Evolutionary conservation across 2,888 invertebrate species (phyloP).

Genomic region (Dorcus hopei): DNA sequence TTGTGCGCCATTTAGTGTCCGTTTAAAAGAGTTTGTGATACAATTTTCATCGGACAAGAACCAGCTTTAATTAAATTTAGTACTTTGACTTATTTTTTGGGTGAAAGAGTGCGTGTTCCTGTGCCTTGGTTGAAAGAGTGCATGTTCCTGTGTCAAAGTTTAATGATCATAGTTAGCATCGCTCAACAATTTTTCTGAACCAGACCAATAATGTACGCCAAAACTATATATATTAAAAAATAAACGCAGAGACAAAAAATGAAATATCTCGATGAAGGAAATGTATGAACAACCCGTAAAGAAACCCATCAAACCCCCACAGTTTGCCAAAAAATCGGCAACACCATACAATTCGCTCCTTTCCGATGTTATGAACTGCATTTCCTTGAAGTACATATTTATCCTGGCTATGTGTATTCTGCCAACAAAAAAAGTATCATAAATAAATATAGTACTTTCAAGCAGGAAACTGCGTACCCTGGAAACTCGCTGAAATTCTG

Average conservation of each 20-base stretch:
- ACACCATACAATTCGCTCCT: conserved; percentile 57
- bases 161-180: conserved; percentile 28
- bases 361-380: conserved; percentile 55
- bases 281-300: conserved; percentile 64
- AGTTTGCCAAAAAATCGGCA: conserved; percentile 58
- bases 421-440: conserved; percentile 29
- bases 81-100: no score
- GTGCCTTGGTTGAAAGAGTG: background rate
- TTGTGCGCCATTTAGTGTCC: no score
- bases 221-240: conserved; percentile 52
- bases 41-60: no score
- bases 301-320: conserved; percentile 58
- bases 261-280: conserved; percentile 61
- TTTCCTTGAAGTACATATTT: conserved; percentile 70
- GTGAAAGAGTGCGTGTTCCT: background rate
- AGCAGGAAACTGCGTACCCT: conserved; percentile 34
- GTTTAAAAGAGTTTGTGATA: no score
- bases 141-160: background rate
- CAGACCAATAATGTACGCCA: conserved; percentile 46
- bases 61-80: no score
- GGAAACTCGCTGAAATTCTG: conserved; percentile 45
- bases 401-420: conserved; percentile 59
- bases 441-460: background rate
- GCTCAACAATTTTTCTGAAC: conserved; percentile 35
- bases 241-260: conserved; percentile 55